These are phyloP conservation scores for Argyresthia goedartella DNA, from an alignment of 2,888 invertebrate genomes.

Conservation along the genomic window DNA sequence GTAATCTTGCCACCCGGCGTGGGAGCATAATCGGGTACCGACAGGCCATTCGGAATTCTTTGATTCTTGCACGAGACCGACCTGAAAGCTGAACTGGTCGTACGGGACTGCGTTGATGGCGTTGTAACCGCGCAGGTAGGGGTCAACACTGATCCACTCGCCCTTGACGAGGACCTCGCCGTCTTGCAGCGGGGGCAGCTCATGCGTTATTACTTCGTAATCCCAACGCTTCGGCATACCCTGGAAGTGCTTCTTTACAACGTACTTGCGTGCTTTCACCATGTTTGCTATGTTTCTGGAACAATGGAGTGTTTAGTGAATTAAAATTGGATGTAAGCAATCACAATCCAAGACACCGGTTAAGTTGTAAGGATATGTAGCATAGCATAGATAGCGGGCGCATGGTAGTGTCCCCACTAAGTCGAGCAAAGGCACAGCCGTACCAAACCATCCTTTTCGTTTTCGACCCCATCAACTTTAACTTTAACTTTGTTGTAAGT, in stretches of 20 bases:
- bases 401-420: too few species aligned
- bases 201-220: constrained; percentile 65
- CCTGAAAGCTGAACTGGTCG: constrained; percentile 8
- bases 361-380: too few species aligned
- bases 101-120: not conserved
- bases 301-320: too few species aligned
- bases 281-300: not conserved
- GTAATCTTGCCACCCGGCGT: constrained; percentile 73
- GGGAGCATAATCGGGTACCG: constrained; percentile 61
- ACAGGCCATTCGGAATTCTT: constrained; percentile 66
- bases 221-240: constrained; percentile 63
- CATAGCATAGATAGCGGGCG: too few species aligned
- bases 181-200: constrained; percentile 57
- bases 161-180: constrained; percentile 31
- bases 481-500: too few species aligned
- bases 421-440: too few species aligned
- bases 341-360: too few species aligned
- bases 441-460: too few species aligned
- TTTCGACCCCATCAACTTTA: too few species aligned
- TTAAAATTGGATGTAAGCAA: too few species aligned
- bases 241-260: constrained; percentile 57
- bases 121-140: constrained; percentile 6
- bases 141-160: constrained; percentile 8
- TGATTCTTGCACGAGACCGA: constrained; percentile 58
- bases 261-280: constrained; percentile 54